Evolutionary conservation across 1,140 invertebrate species (phyloP).

Genomic region (Helicorthomorpha holstii): DNA sequence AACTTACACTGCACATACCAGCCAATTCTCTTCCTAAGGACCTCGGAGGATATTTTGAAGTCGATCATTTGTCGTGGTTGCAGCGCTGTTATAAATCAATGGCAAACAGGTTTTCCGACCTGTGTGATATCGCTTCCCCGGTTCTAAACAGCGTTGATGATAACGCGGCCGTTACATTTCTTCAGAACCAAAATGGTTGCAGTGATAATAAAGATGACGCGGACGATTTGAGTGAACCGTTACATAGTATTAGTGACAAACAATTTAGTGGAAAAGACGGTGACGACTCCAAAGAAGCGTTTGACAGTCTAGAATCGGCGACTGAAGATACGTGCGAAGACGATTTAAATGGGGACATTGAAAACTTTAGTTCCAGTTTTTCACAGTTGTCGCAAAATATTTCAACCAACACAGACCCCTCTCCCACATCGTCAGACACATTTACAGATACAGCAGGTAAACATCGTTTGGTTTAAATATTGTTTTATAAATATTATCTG

Average conservation of each 20-base stretch:
- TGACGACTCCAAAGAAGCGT: neutral
- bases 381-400: conserved; percentile 7
- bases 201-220: neutral
- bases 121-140: conserved; percentile 17
- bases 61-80: conserved; percentile 81
- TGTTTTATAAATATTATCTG: no score
- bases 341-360: conserved; percentile 5
- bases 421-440: conserved; percentile 7
- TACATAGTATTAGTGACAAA: neutral
- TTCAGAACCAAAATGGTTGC: neutral
- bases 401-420: conserved; percentile 2
- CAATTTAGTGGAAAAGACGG: neutral
- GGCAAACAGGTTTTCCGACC: conserved; percentile 36
- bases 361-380: conserved; percentile 6
- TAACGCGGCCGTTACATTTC: conserved; percentile 19
- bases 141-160: conserved; percentile 15
- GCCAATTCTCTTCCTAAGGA: conserved; percentile 62
- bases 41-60: conserved; percentile 64
- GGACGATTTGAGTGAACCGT: neutral
- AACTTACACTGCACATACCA: conserved; percentile 33
- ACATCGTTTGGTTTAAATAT: no score
- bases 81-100: conserved; percentile 49
- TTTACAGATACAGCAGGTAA: conserved; percentile 4
- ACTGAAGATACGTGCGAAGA: conserved; percentile 2
- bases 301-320: conserved; percentile 1